A percentile compares a stretch with the other conserved stretches of the same genome.
These are phyloP conservation scores for Chrysomela aeneicollis DNA, from an alignment of 2,888 invertebrate genomes.

Conservation along the genomic window DNA sequence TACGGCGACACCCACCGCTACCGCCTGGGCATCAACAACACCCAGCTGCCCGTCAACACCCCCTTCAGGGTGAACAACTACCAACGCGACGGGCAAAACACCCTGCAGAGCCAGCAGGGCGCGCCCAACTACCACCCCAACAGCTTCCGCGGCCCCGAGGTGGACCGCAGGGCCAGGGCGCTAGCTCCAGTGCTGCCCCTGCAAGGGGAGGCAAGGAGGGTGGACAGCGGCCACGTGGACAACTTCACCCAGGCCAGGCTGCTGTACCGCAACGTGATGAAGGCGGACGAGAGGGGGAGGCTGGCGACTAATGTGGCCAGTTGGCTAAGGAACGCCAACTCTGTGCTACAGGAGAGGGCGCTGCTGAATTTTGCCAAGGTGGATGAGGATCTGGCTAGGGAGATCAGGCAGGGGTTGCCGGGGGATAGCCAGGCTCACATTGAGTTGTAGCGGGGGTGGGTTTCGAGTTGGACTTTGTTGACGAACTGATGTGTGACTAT, in stretches of 20 bases:
- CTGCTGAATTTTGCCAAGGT: conserved; percentile 83
- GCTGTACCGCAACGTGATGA: conserved; percentile 65
- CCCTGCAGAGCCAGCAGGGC: conserved; percentile 79
- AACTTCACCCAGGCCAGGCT: conserved; percentile 84
- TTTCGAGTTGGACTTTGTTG: neutral
- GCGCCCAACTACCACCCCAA: conserved; percentile 97
- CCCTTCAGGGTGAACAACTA: conserved; percentile 83
- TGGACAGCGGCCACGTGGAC: conserved; percentile 85
- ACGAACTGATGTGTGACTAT: neutral
- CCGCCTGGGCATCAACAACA: conserved; percentile 88
- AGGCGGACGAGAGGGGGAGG: conserved; percentile 74
- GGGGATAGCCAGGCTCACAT: conserved; percentile 41
- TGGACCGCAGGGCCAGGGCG: conserved; percentile 70
- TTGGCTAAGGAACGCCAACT: conserved; percentile 78
- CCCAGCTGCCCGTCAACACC: conserved; percentile 94
- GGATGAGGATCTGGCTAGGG: conserved; percentile 79
- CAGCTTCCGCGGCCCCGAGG: conserved; percentile 89
- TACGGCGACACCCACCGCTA: conserved; percentile 93
- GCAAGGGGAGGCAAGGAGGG: conserved; percentile 79
- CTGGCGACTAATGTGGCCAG: conserved; percentile 82
- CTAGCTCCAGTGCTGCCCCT: conserved; percentile 67
- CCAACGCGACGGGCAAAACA: conserved; percentile 83
- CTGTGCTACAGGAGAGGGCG: conserved; percentile 86
- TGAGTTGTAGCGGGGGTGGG: conserved; percentile 36
- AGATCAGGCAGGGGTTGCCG: conserved; percentile 66